Evolutionary conservation across 2,888 invertebrate species (phyloP).

Genomic region (Nymphalis polychloros): DNA sequence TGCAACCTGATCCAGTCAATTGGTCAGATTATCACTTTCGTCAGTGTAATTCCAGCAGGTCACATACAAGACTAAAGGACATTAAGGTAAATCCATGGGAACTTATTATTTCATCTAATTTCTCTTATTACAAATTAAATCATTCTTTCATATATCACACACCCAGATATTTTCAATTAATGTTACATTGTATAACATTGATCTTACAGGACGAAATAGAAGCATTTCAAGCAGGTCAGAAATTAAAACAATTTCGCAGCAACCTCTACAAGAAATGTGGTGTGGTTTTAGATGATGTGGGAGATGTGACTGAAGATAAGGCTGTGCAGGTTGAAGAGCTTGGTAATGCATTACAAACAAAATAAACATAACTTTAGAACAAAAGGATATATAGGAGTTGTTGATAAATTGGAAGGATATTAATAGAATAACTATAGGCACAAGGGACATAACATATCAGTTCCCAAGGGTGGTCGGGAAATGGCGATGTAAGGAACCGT

Average conservation of each 20-base stretch:
- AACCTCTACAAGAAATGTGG: slow-evolving; percentile 66
- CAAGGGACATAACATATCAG: no score
- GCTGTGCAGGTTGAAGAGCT: slow-evolving; percentile 56
- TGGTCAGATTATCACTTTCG: slow-evolving; percentile 57
- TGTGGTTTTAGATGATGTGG: slow-evolving; percentile 61
- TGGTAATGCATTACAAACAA: slow-evolving; percentile 37
- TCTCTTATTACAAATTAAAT: no score
- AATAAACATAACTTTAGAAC: no score
- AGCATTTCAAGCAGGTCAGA: slow-evolving; percentile 62
- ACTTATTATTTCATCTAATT: no score
- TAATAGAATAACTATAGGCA: no score
- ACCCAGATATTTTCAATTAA: not conserved
- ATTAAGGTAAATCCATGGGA: slow-evolving; percentile 54
- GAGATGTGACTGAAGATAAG: slow-evolving; percentile 59
- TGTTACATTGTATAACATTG: not conserved
- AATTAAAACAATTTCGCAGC: slow-evolving; percentile 56
- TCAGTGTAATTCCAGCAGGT: slow-evolving; percentile 62
- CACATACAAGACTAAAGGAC: slow-evolving; percentile 63
- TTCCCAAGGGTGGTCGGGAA: no score
- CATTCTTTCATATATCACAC: no score
- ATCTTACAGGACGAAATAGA: slow-evolving; percentile 67
- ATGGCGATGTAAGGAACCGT: no score
- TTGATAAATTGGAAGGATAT: no score
- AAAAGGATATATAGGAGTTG: no score
- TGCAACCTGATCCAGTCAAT: slow-evolving; percentile 44